Evolutionary conservation across 2,888 invertebrate genomes (phyloP).

Genomic region (Erebia ligea): DNA sequence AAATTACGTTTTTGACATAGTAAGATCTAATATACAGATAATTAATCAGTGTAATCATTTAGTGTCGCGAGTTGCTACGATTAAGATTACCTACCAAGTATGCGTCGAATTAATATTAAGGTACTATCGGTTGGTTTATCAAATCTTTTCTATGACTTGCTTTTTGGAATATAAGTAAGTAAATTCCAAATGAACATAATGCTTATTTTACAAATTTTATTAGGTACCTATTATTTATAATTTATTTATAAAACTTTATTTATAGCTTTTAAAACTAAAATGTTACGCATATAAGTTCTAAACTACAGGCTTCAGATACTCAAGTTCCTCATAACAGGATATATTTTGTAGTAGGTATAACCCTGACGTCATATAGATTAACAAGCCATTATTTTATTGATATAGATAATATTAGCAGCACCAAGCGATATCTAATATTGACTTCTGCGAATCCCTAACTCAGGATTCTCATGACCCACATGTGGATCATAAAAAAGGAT

Average conservation of each 20-base stretch:
- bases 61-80: background rate
- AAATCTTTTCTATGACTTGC: too few relatives aligned
- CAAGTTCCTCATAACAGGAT: slow-evolving; percentile 44
- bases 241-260: too few relatives aligned
- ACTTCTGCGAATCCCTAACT: slow-evolving; percentile 28
- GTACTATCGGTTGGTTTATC: too few relatives aligned
- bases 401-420: slow-evolving; percentile 52
- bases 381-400: slow-evolving; percentile 65
- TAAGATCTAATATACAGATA: slow-evolving; percentile 3
- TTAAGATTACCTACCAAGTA: background rate
- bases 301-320: background rate
- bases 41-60: background rate
- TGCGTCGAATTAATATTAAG: background rate
- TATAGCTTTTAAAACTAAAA: too few relatives aligned
- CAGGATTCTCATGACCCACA: slow-evolving; percentile 32
- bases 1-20: slow-evolving; percentile 10
- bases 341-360: slow-evolving; percentile 40
- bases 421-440: slow-evolving; percentile 24
- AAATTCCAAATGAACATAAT: too few relatives aligned
- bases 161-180: too few relatives aligned
- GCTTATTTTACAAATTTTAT: too few relatives aligned
- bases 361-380: slow-evolving; percentile 62
- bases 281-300: background rate
- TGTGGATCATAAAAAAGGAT: slow-evolving; percentile 33
- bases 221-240: too few relatives aligned